Base-by-base conservation (phyloP, 2,888 invertebrate genomes). In the Xestoiulus laeticollis region DNA sequence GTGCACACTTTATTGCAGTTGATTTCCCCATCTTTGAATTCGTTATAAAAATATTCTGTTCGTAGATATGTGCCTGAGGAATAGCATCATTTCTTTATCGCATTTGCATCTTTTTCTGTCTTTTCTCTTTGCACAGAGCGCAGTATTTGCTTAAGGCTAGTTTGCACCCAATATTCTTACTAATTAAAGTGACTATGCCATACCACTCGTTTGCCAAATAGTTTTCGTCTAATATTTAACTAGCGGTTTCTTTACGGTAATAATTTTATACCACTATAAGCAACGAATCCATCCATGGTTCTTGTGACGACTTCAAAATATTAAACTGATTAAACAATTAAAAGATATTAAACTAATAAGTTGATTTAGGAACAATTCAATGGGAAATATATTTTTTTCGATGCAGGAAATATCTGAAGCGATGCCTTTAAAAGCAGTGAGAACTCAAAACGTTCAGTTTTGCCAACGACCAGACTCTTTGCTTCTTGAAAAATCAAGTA, bases 401-500 rank as follows among this genome's bases (percentile, higher is more conserved):
- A 43, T 85, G 43, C 30, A 86, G 86, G 33, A 53, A 86, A 86
- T 48, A 12, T 53, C 86, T 19, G 88, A 88, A 33, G 44, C 84
- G 78, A 88, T 85, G 44, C 83, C 87, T 83, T 88, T 87, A 14
- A 88, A 83, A 84, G 86, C 59, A 30, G 78, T 78, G 38, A 82
- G 86, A 82, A 87, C 78, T 33, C 88, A 87, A 53, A 48, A 30
- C 33, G 16, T 88, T 44, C 88, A 88, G 48, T 84, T 83, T 59
- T 88, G 88, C 43, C 88, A 88, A 83, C 82, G 88, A 87, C 88
- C 88, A 22, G 83, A 88, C 32, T 87, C 88, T 12, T 48, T 87
- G 48, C 33, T 83, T 16, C 32, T 88, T 30, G 78, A 88, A 33
- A 87, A 87, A 33, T 85, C 85, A 85, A 85, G 87, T 87, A 87